Evolutionary conservation across 2,797 vertebrate species (phyloP).

Genomic region (Melanotaenia maccullochi): DNA sequence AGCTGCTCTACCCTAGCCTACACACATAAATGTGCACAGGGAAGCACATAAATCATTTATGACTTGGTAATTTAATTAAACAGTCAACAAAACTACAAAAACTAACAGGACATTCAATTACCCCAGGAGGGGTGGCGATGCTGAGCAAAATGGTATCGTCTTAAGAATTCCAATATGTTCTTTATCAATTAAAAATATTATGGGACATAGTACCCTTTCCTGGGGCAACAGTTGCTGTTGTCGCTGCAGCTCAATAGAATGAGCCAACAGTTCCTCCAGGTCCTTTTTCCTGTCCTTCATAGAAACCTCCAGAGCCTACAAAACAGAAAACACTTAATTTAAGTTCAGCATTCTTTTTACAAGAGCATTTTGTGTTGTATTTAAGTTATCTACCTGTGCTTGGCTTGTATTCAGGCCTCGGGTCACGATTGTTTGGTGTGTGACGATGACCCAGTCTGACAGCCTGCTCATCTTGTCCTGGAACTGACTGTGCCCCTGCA

Average conservation of each 20-base stretch:
- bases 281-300: constrained; percentile 83
- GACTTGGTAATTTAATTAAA: constrained; percentile 20
- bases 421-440: constrained; percentile 76
- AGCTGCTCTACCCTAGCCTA: constrained; percentile 84
- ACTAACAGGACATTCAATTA: constrained; percentile 14
- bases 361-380: not conserved
- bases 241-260: constrained; percentile 84
- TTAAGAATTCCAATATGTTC: constrained; percentile 21
- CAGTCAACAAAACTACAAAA: constrained; percentile 23
- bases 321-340: not conserved
- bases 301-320: constrained; percentile 77
- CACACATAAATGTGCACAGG: constrained; percentile 11
- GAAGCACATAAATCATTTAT: constrained; percentile 5
- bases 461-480: constrained; percentile 81
- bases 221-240: constrained; percentile 81
- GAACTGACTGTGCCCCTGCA: constrained; percentile 81
- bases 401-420: constrained; percentile 71
- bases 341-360: not conserved
- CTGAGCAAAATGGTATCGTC: constrained; percentile 30
- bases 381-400: constrained; percentile 71
- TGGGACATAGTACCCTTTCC: constrained; percentile 79
- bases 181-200: constrained; percentile 26
- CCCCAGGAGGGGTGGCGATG: not conserved
- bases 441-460: constrained; percentile 80
- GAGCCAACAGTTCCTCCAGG: constrained; percentile 82